Percentiles rank a stretch among this genome's conserved stretches.
These are phyloP conservation scores for Diabrotica balteata DNA, from an alignment of 2,888 invertebrate genomes.

Conservation along the genomic window DNA sequence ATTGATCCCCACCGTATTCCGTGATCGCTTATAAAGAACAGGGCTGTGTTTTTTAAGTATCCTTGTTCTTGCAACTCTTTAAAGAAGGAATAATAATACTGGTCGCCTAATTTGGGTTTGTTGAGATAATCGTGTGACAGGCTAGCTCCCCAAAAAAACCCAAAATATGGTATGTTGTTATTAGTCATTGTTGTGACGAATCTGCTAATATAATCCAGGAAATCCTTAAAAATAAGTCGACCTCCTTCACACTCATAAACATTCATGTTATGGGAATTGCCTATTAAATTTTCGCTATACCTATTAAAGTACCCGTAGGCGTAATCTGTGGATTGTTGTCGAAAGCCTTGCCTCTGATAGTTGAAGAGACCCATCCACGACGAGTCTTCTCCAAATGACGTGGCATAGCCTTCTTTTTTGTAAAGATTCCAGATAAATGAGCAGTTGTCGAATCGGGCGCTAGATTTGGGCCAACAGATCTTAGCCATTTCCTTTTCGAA, in stretches of 20 bases:
- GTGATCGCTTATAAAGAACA: conserved; percentile 85
- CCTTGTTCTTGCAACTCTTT: conserved; percentile 62
- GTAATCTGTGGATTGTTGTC: conserved; percentile 82
- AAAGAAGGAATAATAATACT: conserved; percentile 68
- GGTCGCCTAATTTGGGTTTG: conserved; percentile 77
- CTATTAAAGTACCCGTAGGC: conserved; percentile 79
- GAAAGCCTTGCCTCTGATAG: conserved; percentile 79
- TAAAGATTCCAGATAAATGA: conserved; percentile 86
- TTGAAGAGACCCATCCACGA: conserved; percentile 82
- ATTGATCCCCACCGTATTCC: conserved; percentile 88
- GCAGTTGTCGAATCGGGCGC: conserved; percentile 76
- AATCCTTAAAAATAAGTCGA: conserved; percentile 72
- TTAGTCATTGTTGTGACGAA: conserved; percentile 69
- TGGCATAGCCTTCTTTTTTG: conserved; percentile 74
- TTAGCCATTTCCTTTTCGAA: conserved; percentile 69
- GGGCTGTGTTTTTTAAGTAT: conserved; percentile 71
- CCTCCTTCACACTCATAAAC: conserved; percentile 75
- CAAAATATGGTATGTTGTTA: conserved; percentile 72
- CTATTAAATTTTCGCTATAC: conserved; percentile 72
- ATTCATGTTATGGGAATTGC: conserved; percentile 70
- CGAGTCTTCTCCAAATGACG: conserved; percentile 85
- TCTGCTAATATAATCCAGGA: conserved; percentile 75
- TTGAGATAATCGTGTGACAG: conserved; percentile 87
- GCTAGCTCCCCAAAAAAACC: conserved; percentile 84
- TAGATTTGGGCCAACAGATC: conserved; percentile 66